Conservation (phyloP, 2,113 vertebrate genomes). For the Nannospalax galili region DNA sequence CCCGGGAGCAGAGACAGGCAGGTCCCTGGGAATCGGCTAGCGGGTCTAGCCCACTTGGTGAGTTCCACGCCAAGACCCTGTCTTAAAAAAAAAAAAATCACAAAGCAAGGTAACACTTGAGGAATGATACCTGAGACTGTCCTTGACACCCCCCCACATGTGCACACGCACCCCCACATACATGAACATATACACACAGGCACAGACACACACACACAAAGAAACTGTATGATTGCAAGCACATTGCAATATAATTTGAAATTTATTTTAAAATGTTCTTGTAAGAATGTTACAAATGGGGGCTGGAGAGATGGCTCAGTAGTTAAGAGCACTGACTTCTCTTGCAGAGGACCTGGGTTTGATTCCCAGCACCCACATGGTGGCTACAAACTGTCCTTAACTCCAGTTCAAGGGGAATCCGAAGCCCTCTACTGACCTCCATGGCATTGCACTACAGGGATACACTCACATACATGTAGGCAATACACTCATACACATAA, state of each 20-base stretch:
- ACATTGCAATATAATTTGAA: neutral
- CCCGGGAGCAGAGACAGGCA: neutral
- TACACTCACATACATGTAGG: too few relatives aligned
- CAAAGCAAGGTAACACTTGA: neutral
- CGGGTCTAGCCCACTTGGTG: neutral
- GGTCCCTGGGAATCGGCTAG: neutral
- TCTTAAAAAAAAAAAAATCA: too few relatives aligned
- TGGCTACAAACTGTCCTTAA: too few relatives aligned
- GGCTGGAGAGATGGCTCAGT: too few relatives aligned
- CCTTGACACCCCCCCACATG: neutral
- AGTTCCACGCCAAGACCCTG: neutral
- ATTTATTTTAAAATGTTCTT: slow-evolving; percentile 5
- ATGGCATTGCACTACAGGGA: too few relatives aligned
- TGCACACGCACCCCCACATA: neutral
- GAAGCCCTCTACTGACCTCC: too few relatives aligned
- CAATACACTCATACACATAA: too few relatives aligned
- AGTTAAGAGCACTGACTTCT: too few relatives aligned
- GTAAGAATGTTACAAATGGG: neutral
- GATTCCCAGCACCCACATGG: too few relatives aligned
- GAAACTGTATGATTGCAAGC: neutral
- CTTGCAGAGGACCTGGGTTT: too few relatives aligned
- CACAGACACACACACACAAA: neutral
- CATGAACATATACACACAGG: neutral
- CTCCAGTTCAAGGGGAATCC: too few relatives aligned
- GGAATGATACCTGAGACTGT: neutral